Evolutionary conservation across 2,888 invertebrate species (phyloP), one percentile per base, ranked within the genome.

Genomic region (Papilio protenor): DNA sequence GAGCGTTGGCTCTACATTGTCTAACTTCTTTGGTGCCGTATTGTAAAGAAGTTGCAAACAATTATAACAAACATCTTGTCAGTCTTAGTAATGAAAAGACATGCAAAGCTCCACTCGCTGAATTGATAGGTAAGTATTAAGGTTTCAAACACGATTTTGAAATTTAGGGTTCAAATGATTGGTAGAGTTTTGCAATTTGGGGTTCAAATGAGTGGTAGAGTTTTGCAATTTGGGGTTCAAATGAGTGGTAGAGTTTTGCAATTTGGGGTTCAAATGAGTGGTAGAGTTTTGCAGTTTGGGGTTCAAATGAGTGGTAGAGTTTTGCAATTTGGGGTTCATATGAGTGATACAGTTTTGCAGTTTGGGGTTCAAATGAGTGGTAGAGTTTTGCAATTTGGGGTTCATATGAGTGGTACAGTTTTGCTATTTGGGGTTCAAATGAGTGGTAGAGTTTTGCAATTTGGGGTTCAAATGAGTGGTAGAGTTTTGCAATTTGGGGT

Each of bases 1-100:
- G 87, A 0, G 86, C 86, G 6, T 82, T 85, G 0, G 88, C 91
- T 0, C 79, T 91, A 0, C 72, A 81, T 0, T 91, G 91, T 49
- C 82, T 90, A 0, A 77, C 82, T 2, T 75, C 76, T n/a, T 81
- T 89, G 2, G 84, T 86, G 0, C 77, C 61, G 76, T 81, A 33
- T 66, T 83, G 77, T 0, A 33, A 49, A 0, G 75, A 23, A 11
- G 70, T 14, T 10, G 47, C 66, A 0, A 77, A 75, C 5, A 82
- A 79, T 1, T 81, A 83, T 3, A 78, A 73, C 4, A 76, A 80
- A 0, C 82, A 85, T 27, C 18, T 89, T 14, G 72, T 78, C 0
- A 84, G 84, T 0, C 75, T 91, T 8, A 85, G 86, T 55, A 81
- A 82, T 16, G 82, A 82, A 0, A 81, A 75, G 12, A 85, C 84